A percentile compares a stretch with the other conserved stretches of the same genome.
These are phyloP conservation scores for Gnathochromis pfefferi DNA, from an alignment of 2,113 vertebrate genomes.

Conservation along the genomic window DNA sequence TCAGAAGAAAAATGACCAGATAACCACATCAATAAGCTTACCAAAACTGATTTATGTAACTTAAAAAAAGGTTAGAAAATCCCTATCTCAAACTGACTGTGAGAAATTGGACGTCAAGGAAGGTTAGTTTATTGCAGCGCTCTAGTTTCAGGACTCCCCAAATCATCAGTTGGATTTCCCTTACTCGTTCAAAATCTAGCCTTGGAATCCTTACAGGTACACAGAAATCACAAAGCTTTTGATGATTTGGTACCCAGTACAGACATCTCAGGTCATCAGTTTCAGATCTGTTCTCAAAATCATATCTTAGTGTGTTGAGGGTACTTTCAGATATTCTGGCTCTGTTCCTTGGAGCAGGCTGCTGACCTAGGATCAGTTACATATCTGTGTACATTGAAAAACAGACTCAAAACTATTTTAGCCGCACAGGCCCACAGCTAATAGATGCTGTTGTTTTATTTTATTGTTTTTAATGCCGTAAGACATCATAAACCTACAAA, in stretches of 20 bases:
- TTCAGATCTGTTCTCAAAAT: background rate
- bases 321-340: background rate
- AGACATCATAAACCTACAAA: background rate
- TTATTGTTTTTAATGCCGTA: background rate
- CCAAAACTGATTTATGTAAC: background rate
- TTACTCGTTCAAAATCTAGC: background rate
- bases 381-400: background rate
- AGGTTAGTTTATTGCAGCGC: background rate
- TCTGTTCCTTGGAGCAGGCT: background rate
- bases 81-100: background rate
- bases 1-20: background rate
- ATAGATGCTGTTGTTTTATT: background rate
- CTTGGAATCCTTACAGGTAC: background rate
- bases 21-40: background rate
- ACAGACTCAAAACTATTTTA: background rate
- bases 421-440: background rate
- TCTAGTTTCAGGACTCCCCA: background rate
- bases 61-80: background rate
- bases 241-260: background rate
- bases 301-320: background rate
- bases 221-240: background rate
- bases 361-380: background rate
- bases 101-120: background rate
- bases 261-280: background rate
- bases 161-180: background rate